phyloP scores from a whole-genome alignment of 2,888 invertebrate species.

The Crossocerus cetratus region DNA sequence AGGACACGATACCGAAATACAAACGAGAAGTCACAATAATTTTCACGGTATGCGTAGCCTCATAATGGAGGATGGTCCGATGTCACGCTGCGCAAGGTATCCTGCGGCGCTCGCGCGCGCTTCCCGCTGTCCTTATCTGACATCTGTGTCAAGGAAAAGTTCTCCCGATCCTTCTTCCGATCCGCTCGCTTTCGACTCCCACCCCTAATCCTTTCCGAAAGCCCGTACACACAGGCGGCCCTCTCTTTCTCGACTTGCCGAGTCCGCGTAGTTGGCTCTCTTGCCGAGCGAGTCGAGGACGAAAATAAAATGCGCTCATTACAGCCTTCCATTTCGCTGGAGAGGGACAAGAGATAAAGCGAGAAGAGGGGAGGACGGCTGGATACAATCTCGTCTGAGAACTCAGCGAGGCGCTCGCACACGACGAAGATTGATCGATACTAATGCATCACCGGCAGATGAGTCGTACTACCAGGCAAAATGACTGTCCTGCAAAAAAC shows the following conservation, averaged over 20 bases:
- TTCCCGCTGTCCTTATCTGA: conserved; percentile 47
- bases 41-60: conserved; percentile 11
- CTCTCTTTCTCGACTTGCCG: conserved; percentile 6
- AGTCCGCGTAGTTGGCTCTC: background rate
- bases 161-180: conserved; percentile 47
- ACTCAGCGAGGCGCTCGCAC: conserved; percentile 19
- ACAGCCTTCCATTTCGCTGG: conserved; percentile 18
- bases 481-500: background rate
- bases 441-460: conserved; percentile 16
- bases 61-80: conserved; percentile 39
- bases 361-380: background rate
- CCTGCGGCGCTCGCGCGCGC: too few species aligned
- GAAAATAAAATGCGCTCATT: conserved; percentile 34
- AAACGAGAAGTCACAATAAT: conserved; percentile 1
- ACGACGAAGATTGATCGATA: conserved; percentile 32
- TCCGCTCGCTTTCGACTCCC: conserved; percentile 42
- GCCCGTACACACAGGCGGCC: conserved; percentile 20
- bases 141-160: conserved; percentile 58
- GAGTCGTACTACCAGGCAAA: background rate
- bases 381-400: conserved; percentile 6
- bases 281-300: too few species aligned
- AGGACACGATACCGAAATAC: background rate
- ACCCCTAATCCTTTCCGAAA: conserved; percentile 47
- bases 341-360: too few species aligned
- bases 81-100: conserved; percentile 32